These are phyloP conservation scores for Drosophila nigrodunni DNA, from an alignment of 1,140 invertebrate genomes.

Conservation along the genomic window DNA sequence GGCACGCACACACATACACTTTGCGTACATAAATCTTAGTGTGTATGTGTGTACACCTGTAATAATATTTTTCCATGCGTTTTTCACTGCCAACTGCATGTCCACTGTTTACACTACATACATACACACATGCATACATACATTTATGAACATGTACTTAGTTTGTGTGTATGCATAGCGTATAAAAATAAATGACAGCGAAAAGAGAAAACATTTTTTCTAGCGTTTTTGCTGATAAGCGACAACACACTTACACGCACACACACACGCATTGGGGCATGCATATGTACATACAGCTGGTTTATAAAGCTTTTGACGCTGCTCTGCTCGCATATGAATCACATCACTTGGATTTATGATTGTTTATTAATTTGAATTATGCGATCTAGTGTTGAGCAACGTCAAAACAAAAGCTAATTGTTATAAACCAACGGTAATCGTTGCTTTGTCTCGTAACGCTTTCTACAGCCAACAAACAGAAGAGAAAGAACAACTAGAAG, in stretches of 20 bases:
- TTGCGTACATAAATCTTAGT: not conserved
- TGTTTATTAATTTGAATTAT: slow-evolving; percentile 38
- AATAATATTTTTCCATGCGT: slow-evolving; percentile 5
- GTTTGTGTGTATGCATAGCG: slow-evolving; percentile 35
- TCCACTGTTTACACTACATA: not conserved
- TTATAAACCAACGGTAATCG: slow-evolving; percentile 37
- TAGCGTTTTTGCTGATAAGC: slow-evolving; percentile 76
- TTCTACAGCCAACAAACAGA: slow-evolving; percentile 28
- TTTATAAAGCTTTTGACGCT: slow-evolving; percentile 26
- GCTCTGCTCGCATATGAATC: slow-evolving; percentile 34
- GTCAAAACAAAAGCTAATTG: slow-evolving; percentile 7
- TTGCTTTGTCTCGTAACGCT: slow-evolving; percentile 1
- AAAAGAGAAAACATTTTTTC: slow-evolving; percentile 81
- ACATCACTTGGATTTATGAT: slow-evolving; percentile 36
- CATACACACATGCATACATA: not conserved
- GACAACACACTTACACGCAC: slow-evolving; percentile 53
- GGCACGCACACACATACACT: slow-evolving; percentile 8
- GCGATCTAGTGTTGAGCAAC: slow-evolving; percentile 36
- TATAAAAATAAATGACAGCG: slow-evolving; percentile 75
- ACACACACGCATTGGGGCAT: not conserved
- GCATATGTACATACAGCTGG: slow-evolving; percentile 34
- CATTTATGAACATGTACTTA: slow-evolving; percentile 29
- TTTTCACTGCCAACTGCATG: slow-evolving; percentile 15
- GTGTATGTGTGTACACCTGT: not conserved
- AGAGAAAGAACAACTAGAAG: slow-evolving; percentile 15